Percentiles rank a stretch among this genome's conserved stretches.
Evolutionary conservation across 2,888 invertebrate genomes (phyloP).

Genomic region (Protodeltote pygarga): DNA sequence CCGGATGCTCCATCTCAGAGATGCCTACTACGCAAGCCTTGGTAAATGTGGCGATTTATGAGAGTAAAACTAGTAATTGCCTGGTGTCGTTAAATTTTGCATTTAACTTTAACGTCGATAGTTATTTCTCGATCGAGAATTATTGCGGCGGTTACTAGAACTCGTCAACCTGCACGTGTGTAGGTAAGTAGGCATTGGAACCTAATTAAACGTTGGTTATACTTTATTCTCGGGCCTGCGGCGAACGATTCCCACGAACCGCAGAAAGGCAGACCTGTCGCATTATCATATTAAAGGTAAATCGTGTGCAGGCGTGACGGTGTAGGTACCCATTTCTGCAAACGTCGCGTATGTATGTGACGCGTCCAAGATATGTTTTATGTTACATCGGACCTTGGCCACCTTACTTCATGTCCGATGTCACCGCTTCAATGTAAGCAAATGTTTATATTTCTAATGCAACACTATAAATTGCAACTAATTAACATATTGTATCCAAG

Average conservation of each 20-base stretch:
- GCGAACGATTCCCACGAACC: constrained; percentile 61
- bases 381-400: constrained; percentile 56
- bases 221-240: constrained; percentile 51
- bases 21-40: constrained; percentile 53
- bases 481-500: constrained; percentile 33
- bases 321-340: constrained; percentile 55
- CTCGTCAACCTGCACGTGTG: constrained; percentile 51
- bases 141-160: constrained; percentile 53
- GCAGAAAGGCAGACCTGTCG: constrained; percentile 59
- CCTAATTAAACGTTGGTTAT: constrained; percentile 57
- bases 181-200: constrained; percentile 49
- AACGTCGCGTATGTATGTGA: constrained; percentile 31
- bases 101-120: constrained; percentile 54
- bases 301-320: constrained; percentile 58
- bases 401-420: constrained; percentile 52
- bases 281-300: constrained; percentile 67
- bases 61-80: constrained; percentile 55
- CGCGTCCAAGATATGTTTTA: constrained; percentile 42
- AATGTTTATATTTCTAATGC: constrained; percentile 50
- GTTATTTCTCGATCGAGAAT: constrained; percentile 56
- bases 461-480: constrained; percentile 40
- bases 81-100: constrained; percentile 59
- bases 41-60: constrained; percentile 49
- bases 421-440: constrained; percentile 47
- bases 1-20: constrained; percentile 58